A percentile compares a stretch with the other conserved stretches of the same genome.
Conservation (phyloP, 2,113 vertebrate genomes). For the Tympanuchus pallidicinctus region DNA sequence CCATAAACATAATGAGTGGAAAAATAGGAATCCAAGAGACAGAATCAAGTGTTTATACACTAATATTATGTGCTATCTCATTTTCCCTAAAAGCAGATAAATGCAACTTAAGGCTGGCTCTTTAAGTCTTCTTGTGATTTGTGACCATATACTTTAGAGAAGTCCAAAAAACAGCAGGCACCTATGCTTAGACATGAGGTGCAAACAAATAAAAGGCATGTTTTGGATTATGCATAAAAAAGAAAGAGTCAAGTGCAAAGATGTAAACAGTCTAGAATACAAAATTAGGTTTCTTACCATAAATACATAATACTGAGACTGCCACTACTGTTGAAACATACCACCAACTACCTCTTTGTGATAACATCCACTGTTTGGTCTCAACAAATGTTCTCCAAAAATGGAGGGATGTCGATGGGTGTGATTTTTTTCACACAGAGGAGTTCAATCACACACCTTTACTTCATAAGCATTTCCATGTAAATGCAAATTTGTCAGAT, state of each 20-base stretch:
- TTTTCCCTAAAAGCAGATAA: neutral
- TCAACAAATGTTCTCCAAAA: too few relatives aligned
- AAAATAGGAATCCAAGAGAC: neutral
- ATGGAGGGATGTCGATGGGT: too few relatives aligned
- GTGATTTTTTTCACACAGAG: too few relatives aligned
- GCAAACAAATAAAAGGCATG: neutral
- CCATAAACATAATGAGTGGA: neutral
- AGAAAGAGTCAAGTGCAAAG: neutral
- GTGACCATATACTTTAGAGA: neutral
- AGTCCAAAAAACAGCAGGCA: neutral
- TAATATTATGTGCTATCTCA: neutral
- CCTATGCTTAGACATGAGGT: neutral
- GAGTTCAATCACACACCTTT: too few relatives aligned
- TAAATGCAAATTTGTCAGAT: too few relatives aligned
- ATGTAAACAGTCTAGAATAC: neutral
- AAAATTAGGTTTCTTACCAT: neutral
- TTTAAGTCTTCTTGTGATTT: neutral
- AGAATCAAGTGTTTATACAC: neutral
- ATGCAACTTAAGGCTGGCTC: rapidly evolving
- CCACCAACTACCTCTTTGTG: too few relatives aligned
- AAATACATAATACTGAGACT: neutral
- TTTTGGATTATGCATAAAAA: neutral
- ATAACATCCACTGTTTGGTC: too few relatives aligned
- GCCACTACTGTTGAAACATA: too few relatives aligned
- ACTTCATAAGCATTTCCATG: too few relatives aligned